Evolutionary conservation across 1,140 invertebrate species (phyloP).

Genomic region (Drosophila guanche): DNA sequence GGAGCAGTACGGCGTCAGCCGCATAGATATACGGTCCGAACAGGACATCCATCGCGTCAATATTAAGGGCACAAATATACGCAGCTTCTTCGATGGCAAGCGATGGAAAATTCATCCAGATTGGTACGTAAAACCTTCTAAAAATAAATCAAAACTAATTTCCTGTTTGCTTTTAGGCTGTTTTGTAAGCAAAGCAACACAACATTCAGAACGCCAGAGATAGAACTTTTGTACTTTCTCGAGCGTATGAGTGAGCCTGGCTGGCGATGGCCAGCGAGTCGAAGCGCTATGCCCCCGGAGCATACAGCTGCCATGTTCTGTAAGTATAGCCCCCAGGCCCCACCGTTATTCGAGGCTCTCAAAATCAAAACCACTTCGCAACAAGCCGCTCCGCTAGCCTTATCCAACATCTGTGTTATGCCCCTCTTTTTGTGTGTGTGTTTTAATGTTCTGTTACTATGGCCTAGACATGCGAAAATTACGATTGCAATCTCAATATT

Average conservation of each 20-base stretch:
- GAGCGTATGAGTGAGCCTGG: slow-evolving; percentile 88
- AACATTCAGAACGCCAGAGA: slow-evolving; percentile 87
- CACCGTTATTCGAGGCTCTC: slow-evolving; percentile 7
- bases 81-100: slow-evolving; percentile 88
- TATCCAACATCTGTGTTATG: slow-evolving; percentile 51
- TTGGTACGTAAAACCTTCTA: no score
- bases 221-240: slow-evolving; percentile 90
- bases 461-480: slow-evolving; percentile 45
- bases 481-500: slow-evolving; percentile 70
- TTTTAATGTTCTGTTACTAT: slow-evolving; percentile 18
- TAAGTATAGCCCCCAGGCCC: slow-evolving; percentile 66
- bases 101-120: slow-evolving; percentile 96
- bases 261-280: slow-evolving; percentile 90
- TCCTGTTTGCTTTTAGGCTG: slow-evolving; percentile 81
- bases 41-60: slow-evolving; percentile 87
- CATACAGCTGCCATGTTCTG: slow-evolving; percentile 80
- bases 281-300: slow-evolving; percentile 84
- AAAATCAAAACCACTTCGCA: slow-evolving; percentile 42
- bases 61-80: slow-evolving; percentile 86
- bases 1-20: slow-evolving; percentile 88
- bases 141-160: no score
- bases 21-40: slow-evolving; percentile 88
- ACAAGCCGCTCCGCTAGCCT: slow-evolving; percentile 38
- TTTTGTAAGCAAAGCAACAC: slow-evolving; percentile 86
- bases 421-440: slow-evolving; percentile 51